These are phyloP conservation scores for Siniperca scherzeri DNA, from an alignment of 2,797 vertebrate genomes.

Conservation along the genomic window DNA sequence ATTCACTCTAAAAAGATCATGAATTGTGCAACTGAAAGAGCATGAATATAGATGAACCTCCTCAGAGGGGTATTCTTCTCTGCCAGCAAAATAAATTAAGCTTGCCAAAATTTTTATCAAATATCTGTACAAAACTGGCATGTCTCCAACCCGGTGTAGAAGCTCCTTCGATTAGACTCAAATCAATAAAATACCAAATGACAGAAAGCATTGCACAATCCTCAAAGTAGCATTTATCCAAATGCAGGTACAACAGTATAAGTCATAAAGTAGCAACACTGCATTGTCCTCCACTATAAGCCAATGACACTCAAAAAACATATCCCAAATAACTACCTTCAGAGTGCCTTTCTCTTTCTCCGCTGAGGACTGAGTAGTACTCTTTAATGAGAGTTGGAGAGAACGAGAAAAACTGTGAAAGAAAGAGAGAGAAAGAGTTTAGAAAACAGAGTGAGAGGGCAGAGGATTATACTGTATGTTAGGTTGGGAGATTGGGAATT, in stretches of 20 bases:
- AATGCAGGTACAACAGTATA: neutral
- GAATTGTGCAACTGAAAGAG: neutral
- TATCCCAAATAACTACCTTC: constrained; percentile 63
- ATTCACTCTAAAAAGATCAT: neutral
- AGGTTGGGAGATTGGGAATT: constrained; percentile 39
- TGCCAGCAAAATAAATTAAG: neutral
- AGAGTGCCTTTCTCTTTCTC: constrained; percentile 43
- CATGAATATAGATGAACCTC: constrained; percentile 5
- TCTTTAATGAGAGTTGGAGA: constrained; percentile 58
- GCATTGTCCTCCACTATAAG: constrained; percentile 6
- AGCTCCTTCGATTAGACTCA: neutral
- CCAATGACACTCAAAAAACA: constrained; percentile 48
- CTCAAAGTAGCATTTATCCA: neutral
- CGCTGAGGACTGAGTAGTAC: constrained; percentile 41
- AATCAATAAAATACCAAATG: constrained; percentile 2
- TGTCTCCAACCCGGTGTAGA: neutral
- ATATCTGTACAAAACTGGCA: neutral
- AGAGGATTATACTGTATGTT: constrained; percentile 18
- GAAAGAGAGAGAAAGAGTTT: neutral
- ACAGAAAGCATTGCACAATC: neutral
- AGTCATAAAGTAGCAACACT: constrained; percentile 3
- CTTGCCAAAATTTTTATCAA: constrained; percentile 4
- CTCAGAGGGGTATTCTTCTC: neutral
- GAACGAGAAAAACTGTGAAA: constrained; percentile 10
- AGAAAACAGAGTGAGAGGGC: constrained; percentile 4